Conservation (phyloP, 2,113 vertebrate genomes). For the Zosterops borbonicus region DNA sequence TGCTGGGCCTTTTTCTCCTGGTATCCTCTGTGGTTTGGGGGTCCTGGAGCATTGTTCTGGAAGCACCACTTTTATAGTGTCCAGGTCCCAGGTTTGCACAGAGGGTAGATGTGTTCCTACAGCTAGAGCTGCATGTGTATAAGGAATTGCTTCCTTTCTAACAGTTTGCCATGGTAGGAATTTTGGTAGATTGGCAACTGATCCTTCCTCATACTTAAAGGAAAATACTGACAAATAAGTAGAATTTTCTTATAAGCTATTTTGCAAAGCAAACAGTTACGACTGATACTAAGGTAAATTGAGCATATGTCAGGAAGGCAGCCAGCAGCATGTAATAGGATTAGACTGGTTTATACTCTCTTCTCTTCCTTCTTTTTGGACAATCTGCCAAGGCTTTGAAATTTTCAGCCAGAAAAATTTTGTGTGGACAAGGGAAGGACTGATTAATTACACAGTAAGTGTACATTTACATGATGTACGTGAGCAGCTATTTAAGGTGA, state of each 20-base stretch:
- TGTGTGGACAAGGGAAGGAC: constrained; percentile 4
- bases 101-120: accelerated
- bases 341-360: not conserved
- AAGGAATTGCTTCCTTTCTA: not conserved
- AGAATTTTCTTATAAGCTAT: not conserved
- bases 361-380: not conserved
- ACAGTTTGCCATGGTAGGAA: not conserved
- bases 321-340: not conserved
- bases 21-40: not conserved
- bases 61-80: too few species aligned
- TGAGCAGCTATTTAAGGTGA: constrained; percentile 41
- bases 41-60: not conserved
- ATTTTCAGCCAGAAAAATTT: constrained; percentile 46
- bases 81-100: not conserved
- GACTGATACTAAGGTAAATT: not conserved
- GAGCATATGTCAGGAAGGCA: not conserved
- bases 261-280: not conserved
- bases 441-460: constrained; percentile 53
- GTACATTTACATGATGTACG: constrained; percentile 32
- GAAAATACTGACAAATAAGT: not conserved
- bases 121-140: not conserved
- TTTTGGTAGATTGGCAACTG: not conserved
- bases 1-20: not conserved
- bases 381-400: not conserved
- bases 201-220: not conserved